phyloP scores from a whole-genome alignment of 2,888 invertebrate species.

The Macrosiphum euphorbiae region DNA sequence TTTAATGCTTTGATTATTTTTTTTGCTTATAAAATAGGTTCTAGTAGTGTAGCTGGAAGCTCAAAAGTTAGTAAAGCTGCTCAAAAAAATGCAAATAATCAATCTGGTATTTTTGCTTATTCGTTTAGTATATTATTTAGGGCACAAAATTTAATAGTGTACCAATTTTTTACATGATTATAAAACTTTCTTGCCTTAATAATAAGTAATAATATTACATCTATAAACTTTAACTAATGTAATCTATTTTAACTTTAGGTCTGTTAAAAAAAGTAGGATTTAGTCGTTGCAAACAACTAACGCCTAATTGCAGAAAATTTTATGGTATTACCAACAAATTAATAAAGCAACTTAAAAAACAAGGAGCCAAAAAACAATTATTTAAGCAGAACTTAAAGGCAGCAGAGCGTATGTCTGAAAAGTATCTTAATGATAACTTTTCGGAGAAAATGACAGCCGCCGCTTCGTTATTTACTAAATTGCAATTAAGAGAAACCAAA shows the following conservation, averaged over 20 bases:
- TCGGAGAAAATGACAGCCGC: constrained; percentile 9
- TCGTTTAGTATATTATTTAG: neutral
- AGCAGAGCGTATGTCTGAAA: neutral
- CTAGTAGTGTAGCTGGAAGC: neutral
- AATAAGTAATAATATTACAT: neutral
- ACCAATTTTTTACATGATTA: neutral
- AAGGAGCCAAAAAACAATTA: neutral
- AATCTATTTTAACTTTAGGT: neutral
- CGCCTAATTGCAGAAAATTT: neutral
- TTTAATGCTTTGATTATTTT: neutral
- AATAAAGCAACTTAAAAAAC: neutral
- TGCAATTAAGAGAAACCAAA: neutral
- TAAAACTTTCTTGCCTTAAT: neutral
- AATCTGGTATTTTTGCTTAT: neutral
- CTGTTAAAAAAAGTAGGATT: constrained; percentile 12
- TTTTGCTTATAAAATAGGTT: neutral
- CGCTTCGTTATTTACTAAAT: neutral
- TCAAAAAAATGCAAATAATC: neutral
- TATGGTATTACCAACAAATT: neutral
- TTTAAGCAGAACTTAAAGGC: neutral
- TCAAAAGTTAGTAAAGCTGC: neutral
- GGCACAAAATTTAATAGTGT: neutral
- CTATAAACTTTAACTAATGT: neutral
- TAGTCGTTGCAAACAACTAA: constrained; percentile 12
- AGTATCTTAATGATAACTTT: neutral